Conservation (phyloP, 1,140 invertebrate species). For the Achroia grisella region DNA sequence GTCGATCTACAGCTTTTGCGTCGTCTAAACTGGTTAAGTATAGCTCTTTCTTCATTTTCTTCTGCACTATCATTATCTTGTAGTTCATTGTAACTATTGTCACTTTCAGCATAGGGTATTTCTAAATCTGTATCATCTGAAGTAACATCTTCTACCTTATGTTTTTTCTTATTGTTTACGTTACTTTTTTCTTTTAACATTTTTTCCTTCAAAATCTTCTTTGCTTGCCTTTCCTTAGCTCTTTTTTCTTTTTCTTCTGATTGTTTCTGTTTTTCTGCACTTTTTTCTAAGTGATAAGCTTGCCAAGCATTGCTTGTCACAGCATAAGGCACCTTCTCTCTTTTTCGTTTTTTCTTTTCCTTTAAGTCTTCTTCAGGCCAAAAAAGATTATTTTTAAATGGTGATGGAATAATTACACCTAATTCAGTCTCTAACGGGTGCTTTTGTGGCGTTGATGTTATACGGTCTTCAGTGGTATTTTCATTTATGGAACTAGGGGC, state of each 20-base stretch:
- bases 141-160: neutral
- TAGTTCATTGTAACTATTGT: neutral
- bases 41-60: neutral
- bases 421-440: no score
- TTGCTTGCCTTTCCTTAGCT: neutral
- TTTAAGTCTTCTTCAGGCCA: neutral
- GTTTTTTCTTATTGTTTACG: neutral
- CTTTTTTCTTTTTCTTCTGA: neutral
- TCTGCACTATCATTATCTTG: neutral
- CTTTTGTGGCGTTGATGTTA: no score
- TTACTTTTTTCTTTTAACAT: neutral
- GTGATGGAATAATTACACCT: no score
- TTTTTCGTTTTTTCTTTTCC: neutral
- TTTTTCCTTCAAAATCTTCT: neutral
- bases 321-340: neutral
- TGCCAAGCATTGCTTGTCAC: neutral
- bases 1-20: neutral
- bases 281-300: neutral
- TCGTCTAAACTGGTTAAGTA: neutral
- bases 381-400: no score
- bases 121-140: slow-evolving; percentile 1
- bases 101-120: neutral
- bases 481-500: no score
- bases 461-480: no score
- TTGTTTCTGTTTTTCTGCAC: neutral